These are phyloP conservation scores for Drosophila persimilis DNA, from an alignment of 1,140 invertebrate species.

Conservation along the genomic window DNA sequence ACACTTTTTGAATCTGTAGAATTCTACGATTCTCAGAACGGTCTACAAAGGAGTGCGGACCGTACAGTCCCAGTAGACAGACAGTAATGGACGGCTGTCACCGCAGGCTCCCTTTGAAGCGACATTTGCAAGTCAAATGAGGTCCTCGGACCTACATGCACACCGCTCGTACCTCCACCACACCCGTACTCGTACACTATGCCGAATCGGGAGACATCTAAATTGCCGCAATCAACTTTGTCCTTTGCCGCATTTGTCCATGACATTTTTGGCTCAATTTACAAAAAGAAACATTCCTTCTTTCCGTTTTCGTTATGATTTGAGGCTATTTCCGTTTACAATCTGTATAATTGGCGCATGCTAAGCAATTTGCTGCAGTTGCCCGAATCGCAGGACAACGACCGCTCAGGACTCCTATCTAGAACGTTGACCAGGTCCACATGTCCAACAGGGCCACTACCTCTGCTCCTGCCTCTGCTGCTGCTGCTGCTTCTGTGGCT, in stretches of 20 bases:
- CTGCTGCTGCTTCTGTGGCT: constrained; percentile 15
- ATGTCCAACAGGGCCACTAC: constrained; percentile 6
- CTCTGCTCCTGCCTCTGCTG: background rate
- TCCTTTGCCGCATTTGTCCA: constrained; percentile 28
- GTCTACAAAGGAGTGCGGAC: too few species aligned
- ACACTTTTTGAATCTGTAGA: too few species aligned
- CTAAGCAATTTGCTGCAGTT: constrained; percentile 53
- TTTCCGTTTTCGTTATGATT: constrained; percentile 34
- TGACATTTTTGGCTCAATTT: constrained; percentile 19
- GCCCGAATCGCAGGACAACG: constrained; percentile 44
- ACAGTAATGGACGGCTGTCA: too few species aligned
- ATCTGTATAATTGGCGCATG: constrained; percentile 57
- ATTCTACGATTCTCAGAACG: too few species aligned
- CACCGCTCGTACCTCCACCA: background rate
- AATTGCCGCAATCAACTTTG: constrained; percentile 42
- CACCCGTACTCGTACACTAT: background rate
- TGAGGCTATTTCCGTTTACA: constrained; percentile 51
- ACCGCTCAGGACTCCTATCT: constrained; percentile 20
- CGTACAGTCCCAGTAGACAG: too few species aligned
- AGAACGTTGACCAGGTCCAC: constrained; percentile 23
- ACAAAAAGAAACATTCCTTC: constrained; percentile 14
- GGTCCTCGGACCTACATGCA: background rate
- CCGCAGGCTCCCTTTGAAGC: background rate
- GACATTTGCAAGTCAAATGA: constrained; percentile 25
- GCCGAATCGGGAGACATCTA: constrained; percentile 27